phyloP scores from a whole-genome alignment of 2,797 vertebrate species.

The Acropternis orthonyx region DNA sequence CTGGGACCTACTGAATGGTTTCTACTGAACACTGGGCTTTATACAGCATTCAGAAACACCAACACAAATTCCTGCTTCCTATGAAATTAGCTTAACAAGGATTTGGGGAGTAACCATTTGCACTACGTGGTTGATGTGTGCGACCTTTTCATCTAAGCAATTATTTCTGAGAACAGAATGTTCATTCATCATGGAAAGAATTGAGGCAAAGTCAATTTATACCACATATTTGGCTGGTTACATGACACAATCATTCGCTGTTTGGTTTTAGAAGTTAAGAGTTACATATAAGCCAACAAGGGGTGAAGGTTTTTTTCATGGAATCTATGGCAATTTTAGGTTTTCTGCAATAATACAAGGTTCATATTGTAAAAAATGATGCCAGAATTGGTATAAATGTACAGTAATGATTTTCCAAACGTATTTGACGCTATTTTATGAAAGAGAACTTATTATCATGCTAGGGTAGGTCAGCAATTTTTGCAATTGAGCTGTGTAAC shows the following conservation, averaged over 20 bases:
- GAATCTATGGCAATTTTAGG: background rate
- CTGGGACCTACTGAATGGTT: background rate
- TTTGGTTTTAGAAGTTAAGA: conserved; percentile 20
- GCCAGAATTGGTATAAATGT: background rate
- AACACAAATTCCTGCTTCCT: conserved; percentile 52
- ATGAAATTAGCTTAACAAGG: conserved; percentile 54
- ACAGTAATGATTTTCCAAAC: background rate
- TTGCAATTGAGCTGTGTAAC: background rate
- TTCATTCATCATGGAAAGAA: conserved; percentile 61
- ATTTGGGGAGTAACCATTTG: conserved; percentile 33
- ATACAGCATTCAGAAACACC: conserved; percentile 32
- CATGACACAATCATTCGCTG: background rate
- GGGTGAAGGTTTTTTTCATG: background rate
- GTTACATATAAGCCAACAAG: background rate
- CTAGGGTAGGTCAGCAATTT: background rate
- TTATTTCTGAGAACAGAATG: conserved; percentile 69
- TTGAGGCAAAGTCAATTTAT: conserved; percentile 34
- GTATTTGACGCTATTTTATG: background rate
- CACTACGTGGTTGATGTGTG: background rate
- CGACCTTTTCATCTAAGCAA: conserved; percentile 57
- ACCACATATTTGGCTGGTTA: conserved; percentile 25
- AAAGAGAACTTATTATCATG: background rate
- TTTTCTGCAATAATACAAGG: background rate
- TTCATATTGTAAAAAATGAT: background rate
- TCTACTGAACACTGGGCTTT: background rate